Conservation (phyloP, 2,113 vertebrate species). For the Collichthys lucidus region DNA sequence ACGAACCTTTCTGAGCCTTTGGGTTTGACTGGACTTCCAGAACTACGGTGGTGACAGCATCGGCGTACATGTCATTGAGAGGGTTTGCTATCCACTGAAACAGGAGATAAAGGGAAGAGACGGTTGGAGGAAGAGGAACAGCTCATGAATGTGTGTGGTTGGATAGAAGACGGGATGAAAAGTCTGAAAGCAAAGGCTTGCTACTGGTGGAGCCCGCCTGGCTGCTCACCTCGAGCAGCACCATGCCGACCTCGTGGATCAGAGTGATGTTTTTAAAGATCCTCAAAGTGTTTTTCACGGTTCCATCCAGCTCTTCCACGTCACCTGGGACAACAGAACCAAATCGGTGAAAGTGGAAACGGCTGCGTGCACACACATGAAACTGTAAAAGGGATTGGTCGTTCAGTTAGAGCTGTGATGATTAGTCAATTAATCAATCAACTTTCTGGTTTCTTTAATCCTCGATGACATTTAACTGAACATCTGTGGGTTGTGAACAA, state of each 20-base stretch:
- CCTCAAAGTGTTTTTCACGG: constrained; percentile 92
- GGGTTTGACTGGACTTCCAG: constrained; percentile 98
- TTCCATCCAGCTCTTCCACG: constrained; percentile 94
- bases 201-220: background rate
- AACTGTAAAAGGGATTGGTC: background rate
- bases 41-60: constrained; percentile 95
- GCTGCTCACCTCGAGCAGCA: constrained; percentile 91
- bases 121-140: background rate
- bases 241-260: constrained; percentile 92
- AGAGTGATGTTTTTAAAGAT: constrained; percentile 95
- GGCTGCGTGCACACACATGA: background rate
- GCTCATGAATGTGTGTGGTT: too few species aligned
- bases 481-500: too few species aligned
- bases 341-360: background rate
- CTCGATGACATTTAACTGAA: too few species aligned
- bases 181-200: background rate
- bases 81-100: constrained; percentile 96
- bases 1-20: constrained; percentile 88
- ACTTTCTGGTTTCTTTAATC: too few species aligned
- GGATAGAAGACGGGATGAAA: background rate
- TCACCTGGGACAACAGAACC: constrained; percentile 84
- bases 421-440: too few species aligned
- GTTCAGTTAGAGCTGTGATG: too few species aligned
- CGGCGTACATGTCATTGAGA: constrained; percentile 98
- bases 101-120: constrained; percentile 11